Conservation (phyloP, 1,140 invertebrate species). For the Bradynema listronoti region DNA sequence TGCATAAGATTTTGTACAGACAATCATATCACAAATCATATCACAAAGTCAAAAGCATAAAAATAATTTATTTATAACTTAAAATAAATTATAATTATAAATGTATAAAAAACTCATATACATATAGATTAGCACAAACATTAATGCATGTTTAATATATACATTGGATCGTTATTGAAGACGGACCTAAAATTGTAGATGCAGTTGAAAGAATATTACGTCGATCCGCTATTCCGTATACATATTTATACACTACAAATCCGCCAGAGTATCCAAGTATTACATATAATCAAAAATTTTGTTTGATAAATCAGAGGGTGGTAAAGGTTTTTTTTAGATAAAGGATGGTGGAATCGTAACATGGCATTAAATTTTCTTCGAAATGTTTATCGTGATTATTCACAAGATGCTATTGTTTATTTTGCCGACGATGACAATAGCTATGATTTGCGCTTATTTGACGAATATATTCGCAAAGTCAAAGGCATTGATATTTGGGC, state of each 20-base stretch:
- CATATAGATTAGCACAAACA: neutral
- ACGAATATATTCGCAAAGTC: conserved; percentile 71
- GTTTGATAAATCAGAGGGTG: neutral
- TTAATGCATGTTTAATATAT: conserved; percentile 1
- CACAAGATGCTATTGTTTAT: conserved; percentile 50
- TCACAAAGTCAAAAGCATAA: too few relatives aligned
- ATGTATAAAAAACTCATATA: conserved; percentile 12
- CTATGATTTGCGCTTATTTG: conserved; percentile 47
- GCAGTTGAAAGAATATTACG: conserved; percentile 4
- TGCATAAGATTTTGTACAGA: too few relatives aligned
- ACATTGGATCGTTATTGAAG: conserved; percentile 15
- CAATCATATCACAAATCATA: too few relatives aligned
- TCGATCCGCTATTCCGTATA: conserved; percentile 7
- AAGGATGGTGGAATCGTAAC: conserved; percentile 66
- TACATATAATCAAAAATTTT: neutral
- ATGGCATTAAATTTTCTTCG: conserved; percentile 77
- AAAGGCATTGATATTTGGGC: conserved; percentile 89
- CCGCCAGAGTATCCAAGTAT: neutral
- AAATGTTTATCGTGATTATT: conserved; percentile 63
- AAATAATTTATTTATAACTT: too few relatives aligned
- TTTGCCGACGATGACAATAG: conserved; percentile 51
- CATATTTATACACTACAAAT: neutral
- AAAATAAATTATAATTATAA: neutral
- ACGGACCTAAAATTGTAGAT: neutral
- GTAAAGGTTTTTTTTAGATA: conserved; percentile 66